A percentile compares a stretch with the other conserved stretches of the same genome.
Conservation (phyloP, 2,888 invertebrate species). For the Drosophila birchii region DNA sequence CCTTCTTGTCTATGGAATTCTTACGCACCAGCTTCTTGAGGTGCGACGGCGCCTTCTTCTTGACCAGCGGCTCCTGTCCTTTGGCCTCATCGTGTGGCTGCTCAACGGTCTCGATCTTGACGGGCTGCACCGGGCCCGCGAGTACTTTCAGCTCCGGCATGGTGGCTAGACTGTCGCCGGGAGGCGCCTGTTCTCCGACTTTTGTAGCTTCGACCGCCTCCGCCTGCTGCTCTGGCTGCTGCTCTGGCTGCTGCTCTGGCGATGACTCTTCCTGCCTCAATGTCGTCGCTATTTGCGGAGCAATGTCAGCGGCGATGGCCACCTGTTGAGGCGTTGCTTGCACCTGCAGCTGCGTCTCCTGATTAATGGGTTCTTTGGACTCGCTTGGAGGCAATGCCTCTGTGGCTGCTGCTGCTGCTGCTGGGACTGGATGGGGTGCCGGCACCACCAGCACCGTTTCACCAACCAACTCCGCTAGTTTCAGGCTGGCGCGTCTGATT, state of each 20-base stretch:
- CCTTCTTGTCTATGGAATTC: slow-evolving; percentile 69
- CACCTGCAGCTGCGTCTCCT: slow-evolving; percentile 34
- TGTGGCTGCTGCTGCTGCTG: slow-evolving; percentile 15
- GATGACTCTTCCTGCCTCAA: slow-evolving; percentile 74
- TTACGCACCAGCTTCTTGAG: slow-evolving; percentile 77
- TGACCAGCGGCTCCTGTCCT: slow-evolving; percentile 53
- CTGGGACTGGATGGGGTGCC: slow-evolving; percentile 37
- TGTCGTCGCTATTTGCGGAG: slow-evolving; percentile 77
- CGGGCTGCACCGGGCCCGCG: slow-evolving; percentile 78
- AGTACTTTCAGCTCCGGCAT: slow-evolving; percentile 82
- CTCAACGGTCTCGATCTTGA: slow-evolving; percentile 71
- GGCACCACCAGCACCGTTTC: slow-evolving; percentile 69
- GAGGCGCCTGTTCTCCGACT: slow-evolving; percentile 60
- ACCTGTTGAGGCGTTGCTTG: slow-evolving; percentile 60
- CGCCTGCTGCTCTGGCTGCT: slow-evolving; percentile 34
- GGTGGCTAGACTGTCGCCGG: slow-evolving; percentile 60
- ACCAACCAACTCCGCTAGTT: slow-evolving; percentile 69
- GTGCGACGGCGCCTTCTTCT: slow-evolving; percentile 59
- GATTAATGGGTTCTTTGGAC: slow-evolving; percentile 76
- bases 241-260: slow-evolving; percentile 40
- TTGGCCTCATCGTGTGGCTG: slow-evolving; percentile 59
- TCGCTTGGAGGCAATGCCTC: slow-evolving; percentile 40
- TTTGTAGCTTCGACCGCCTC: slow-evolving; percentile 61
- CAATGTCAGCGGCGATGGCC: slow-evolving; percentile 50
- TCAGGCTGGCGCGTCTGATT: slow-evolving; percentile 69